Evolutionary conservation across 2,888 invertebrate genomes (phyloP), one percentile per base, ranked within the genome.

Genomic region (Parascotia fuliginaria): DNA sequence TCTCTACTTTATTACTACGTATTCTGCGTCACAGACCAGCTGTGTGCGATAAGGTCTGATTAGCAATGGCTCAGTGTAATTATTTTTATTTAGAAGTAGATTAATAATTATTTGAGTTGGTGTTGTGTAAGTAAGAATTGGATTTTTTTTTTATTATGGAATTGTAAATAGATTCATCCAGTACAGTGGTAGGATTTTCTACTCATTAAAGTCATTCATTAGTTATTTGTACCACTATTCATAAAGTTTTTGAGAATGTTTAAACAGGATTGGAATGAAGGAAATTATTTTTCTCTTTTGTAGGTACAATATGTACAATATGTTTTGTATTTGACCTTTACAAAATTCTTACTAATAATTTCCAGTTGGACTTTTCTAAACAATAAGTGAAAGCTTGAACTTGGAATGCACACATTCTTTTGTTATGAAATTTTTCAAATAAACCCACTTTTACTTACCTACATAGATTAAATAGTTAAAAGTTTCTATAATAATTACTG

Each of bases 1-100:
- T 22, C 5, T 19, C 16, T 4, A 4, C 1, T 11, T 6, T 33
- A 32, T 33, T 7, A 9, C 11, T 22, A 13, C 24, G 11, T 9
- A 12, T 39, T 16, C 6, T 28, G 9, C 27, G 32, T 39, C 13
- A 16, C 39, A 39, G 19, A n/a, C 31, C 42, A 42, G 42, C 48
- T 40, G 39, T 39, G 2, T 11, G 12, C 33, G 39, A 40, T 50
- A 40, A 40, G 36, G 29, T 44, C 12, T 41, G 38, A 47, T 44
- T 33, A 47, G 24, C 19, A 16, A 0, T 37, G 15, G 27, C 2
- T 14, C 9, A 14, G 14, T 15, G 39, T 39, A 14, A 29, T 39
- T 39, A 38, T 13, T 4, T 29, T 29, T 3, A 7, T n/a, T n/a
- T n/a, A 34, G 14, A 34, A 16, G 15, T 9, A 32, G 32, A 14